Conservation (phyloP, 2,797 vertebrate genomes). For the Sebastes elongatus region DNA sequence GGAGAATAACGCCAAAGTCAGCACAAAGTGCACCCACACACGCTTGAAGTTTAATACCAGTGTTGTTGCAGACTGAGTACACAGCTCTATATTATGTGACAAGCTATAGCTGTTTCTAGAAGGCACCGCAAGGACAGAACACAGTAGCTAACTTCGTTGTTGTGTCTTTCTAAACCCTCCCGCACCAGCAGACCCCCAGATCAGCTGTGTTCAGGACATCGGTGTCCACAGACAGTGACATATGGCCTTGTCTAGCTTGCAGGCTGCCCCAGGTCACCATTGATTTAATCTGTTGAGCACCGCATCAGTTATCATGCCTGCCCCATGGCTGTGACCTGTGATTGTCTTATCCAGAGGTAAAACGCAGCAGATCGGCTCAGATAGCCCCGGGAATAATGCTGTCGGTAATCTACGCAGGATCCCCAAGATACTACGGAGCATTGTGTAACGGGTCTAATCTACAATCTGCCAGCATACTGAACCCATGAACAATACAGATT, state of each 20-base stretch:
- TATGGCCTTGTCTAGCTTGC: slow-evolving; percentile 29
- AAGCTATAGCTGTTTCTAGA: not conserved
- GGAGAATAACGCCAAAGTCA: slow-evolving; percentile 22
- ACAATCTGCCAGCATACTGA: slow-evolving; percentile 5
- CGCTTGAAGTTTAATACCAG: slow-evolving; percentile 6
- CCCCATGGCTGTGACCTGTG: not conserved
- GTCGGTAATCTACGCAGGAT: slow-evolving; percentile 23
- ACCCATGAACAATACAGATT: slow-evolving; percentile 3
- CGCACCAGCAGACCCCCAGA: not conserved
- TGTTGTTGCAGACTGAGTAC: not conserved
- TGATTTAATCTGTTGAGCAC: slow-evolving; percentile 47
- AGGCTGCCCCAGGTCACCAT: slow-evolving; percentile 24
- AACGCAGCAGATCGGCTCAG: slow-evolving; percentile 21
- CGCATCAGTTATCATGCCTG: slow-evolving; percentile 26
- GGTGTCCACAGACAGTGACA: slow-evolving; percentile 20
- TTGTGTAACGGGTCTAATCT: slow-evolving; percentile 10
- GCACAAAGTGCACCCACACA: not conserved
- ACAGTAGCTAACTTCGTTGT: not conserved
- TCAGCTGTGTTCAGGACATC: slow-evolving; percentile 1
- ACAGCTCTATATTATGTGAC: not conserved
- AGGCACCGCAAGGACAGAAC: slow-evolving; percentile 6
- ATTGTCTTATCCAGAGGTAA: slow-evolving; percentile 31
- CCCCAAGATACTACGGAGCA: not conserved
- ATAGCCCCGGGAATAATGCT: slow-evolving; percentile 18
- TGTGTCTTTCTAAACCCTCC: not conserved